Percentiles rank a stretch among this genome's conserved stretches.
Evolutionary conservation across 2,888 invertebrate species (phyloP).

Genomic region (Brassicogethes aeneus): DNA sequence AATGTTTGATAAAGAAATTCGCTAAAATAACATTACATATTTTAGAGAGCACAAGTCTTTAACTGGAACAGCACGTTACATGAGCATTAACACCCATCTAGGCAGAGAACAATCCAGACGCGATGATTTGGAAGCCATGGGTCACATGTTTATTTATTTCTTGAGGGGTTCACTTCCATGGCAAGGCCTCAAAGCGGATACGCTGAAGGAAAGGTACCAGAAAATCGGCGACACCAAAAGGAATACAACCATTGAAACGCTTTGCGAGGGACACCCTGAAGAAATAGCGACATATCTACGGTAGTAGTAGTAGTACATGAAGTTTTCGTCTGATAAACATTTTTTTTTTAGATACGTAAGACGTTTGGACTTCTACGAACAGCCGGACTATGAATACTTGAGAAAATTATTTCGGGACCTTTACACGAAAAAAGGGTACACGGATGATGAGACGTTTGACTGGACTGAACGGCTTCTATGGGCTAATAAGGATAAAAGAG

Average conservation of each 20-base stretch:
- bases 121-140: slow-evolving; percentile 98
- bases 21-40: too few species aligned
- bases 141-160: slow-evolving; percentile 99
- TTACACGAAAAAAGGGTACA: slow-evolving; percentile 75
- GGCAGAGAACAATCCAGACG: slow-evolving; percentile 99
- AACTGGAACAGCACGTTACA: slow-evolving; percentile 99
- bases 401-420: slow-evolving; percentile 90
- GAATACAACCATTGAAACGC: slow-evolving; percentile 93
- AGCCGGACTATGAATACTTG: slow-evolving; percentile 97
- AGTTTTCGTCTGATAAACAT: too few species aligned
- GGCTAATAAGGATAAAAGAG: background rate
- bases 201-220: slow-evolving; percentile 98
- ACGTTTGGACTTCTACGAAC: slow-evolving; percentile 97
- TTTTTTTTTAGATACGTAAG: slow-evolving; percentile 74
- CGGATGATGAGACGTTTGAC: slow-evolving; percentile 88
- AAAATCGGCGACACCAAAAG: slow-evolving; percentile 99
- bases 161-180: slow-evolving; percentile 98
- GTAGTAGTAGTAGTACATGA: too few species aligned
- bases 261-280: slow-evolving; percentile 80
- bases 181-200: slow-evolving; percentile 99
- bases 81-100: slow-evolving; percentile 99
- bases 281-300: slow-evolving; percentile 85
- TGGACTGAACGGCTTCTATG: slow-evolving; percentile 57
- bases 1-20: slow-evolving; percentile 5
- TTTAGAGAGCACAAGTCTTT: slow-evolving; percentile 98